phyloP scores from a whole-genome alignment of 37 sponge, comb jelly and placozoan species.

The Chondrilla cf. caribensis region DNA sequence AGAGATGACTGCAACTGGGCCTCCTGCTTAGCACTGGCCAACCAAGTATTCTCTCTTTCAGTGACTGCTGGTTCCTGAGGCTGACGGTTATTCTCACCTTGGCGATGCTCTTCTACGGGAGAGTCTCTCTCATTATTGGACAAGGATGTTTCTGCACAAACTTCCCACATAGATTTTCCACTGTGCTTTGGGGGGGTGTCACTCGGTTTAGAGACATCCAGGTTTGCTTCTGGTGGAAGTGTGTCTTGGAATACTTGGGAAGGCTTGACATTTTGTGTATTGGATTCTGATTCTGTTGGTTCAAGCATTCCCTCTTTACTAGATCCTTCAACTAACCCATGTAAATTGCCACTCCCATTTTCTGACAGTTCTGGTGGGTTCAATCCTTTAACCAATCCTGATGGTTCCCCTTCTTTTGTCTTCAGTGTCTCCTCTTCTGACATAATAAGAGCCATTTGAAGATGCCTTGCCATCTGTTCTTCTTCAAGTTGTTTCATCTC shows the following conservation, averaged over 20 bases:
- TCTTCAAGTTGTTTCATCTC: neutral
- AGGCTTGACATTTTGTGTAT: too few species aligned
- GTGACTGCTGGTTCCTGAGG: conserved; percentile 7
- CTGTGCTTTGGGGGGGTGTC: too few species aligned
- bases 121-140: neutral
- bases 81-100: neutral
- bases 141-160: too few species aligned
- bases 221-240: too few species aligned
- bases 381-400: neutral
- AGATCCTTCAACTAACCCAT: neutral
- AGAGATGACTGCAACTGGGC: neutral
- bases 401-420: neutral
- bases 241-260: too few species aligned
- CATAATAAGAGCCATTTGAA: neutral
- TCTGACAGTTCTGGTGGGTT: neutral
- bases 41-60: conserved; percentile 40
- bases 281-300: too few species aligned
- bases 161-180: too few species aligned
- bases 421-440: conserved; percentile 24
- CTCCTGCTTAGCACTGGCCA: conserved; percentile 50
- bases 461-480: conserved; percentile 12
- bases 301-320: too few species aligned
- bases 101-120: neutral
- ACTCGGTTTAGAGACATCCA: too few species aligned
- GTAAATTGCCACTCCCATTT: neutral